phyloP scores from a whole-genome alignment of 2,113 vertebrate genomes.

The Bostrychus sinensis region DNA sequence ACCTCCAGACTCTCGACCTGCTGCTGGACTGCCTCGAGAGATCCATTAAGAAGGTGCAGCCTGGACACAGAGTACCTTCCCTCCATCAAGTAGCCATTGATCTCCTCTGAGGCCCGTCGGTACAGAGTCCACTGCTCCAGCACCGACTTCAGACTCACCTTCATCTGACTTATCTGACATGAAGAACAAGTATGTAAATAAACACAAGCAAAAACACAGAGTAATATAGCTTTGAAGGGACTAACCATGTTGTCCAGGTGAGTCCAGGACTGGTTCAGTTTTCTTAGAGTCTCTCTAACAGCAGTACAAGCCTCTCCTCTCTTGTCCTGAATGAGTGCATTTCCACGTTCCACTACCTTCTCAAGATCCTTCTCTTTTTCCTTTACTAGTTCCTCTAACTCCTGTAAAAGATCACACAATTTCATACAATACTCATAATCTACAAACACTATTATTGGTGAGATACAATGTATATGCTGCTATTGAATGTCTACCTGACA shows the following conservation, averaged over 20 bases:
- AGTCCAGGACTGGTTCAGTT: conserved; percentile 87
- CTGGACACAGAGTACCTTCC: conserved; percentile 90
- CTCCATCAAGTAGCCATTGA: conserved; percentile 89
- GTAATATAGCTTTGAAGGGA: background rate
- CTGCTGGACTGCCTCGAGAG: conserved; percentile 90
- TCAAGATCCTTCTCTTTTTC: conserved; percentile 93
- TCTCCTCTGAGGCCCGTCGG: conserved; percentile 86
- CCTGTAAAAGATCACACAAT: conserved; percentile 73
- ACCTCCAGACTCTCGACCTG: conserved; percentile 95
- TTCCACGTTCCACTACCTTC: conserved; percentile 87
- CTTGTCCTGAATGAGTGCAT: conserved; percentile 89
- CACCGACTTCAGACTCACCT: conserved; percentile 84
- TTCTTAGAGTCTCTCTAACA: conserved; percentile 82
- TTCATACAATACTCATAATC: background rate
- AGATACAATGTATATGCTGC: background rate
- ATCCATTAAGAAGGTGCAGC: conserved; percentile 89
- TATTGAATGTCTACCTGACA: conserved; percentile 84
- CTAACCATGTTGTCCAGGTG: conserved; percentile 88
- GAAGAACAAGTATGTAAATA: background rate
- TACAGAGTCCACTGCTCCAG: conserved; percentile 91
- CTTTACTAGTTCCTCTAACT: conserved; percentile 91
- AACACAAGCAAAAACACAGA: background rate
- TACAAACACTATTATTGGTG: background rate
- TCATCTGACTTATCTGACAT: conserved; percentile 87
- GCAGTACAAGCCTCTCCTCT: conserved; percentile 82